These are phyloP conservation scores for Dryomyza anilis DNA, from an alignment of 2,888 invertebrate genomes.

Conservation along the genomic window DNA sequence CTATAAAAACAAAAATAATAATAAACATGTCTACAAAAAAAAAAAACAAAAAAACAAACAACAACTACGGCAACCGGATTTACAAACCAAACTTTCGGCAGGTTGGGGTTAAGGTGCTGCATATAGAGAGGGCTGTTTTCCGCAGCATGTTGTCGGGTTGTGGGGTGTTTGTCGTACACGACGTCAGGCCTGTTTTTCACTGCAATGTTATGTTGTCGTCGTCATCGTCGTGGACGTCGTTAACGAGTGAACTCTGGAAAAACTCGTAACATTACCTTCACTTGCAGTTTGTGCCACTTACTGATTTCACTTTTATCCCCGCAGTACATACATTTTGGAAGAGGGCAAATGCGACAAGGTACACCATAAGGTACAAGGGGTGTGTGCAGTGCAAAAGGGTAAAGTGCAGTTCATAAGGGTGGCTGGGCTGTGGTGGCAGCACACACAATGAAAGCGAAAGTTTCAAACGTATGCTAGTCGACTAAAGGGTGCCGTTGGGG, in stretches of 20 bases:
- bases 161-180: no score
- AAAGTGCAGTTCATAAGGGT: background rate
- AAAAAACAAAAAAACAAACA: background rate
- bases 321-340: no score
- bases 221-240: background rate
- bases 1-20: background rate
- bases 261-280: no score
- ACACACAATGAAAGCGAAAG: no score
- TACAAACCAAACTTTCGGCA: background rate
- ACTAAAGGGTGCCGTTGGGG: no score
- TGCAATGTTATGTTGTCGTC: background rate
- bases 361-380: background rate
- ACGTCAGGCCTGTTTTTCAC: no score
- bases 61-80: background rate
- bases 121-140: background rate
- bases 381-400: no score
- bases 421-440: no score
- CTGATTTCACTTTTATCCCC: no score
- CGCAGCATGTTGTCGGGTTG: background rate
- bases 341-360: background rate
- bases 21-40: background rate
- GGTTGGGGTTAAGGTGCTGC: background rate
- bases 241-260: no score
- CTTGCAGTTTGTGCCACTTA: no score
- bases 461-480: no score